Percentiles rank a stretch among this genome's conserved stretches.
These are phyloP conservation scores for Crioceris asparagi DNA, from an alignment of 2,888 invertebrate genomes.

Conservation along the genomic window DNA sequence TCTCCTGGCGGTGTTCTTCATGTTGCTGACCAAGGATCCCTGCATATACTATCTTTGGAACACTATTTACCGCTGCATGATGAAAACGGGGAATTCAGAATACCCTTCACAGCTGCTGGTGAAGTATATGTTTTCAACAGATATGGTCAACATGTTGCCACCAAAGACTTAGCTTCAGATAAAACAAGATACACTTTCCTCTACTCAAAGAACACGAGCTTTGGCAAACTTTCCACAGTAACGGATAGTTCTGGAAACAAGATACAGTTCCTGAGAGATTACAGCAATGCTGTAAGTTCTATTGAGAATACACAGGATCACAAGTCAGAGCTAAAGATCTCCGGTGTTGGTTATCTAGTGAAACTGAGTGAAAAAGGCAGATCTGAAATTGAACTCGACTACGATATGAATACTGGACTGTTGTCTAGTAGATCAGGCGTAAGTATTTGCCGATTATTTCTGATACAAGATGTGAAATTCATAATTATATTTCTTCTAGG, in stretches of 20 bases:
- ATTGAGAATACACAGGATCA: constrained; percentile 92
- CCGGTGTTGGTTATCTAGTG: constrained; percentile 83
- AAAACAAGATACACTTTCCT: constrained; percentile 90
- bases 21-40: constrained; percentile 87
- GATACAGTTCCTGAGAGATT: constrained; percentile 84
- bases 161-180: constrained; percentile 89
- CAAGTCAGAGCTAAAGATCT: constrained; percentile 84
- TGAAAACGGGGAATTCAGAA: constrained; percentile 83
- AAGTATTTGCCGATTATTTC: constrained; percentile 26
- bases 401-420: constrained; percentile 80
- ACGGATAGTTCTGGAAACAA: constrained; percentile 90
- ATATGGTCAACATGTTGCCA: constrained; percentile 92
- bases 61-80: constrained; percentile 81
- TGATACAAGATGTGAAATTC: neutral
- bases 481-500: constrained; percentile 39
- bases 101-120: constrained; percentile 85
- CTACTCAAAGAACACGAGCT: constrained; percentile 93
- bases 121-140: constrained; percentile 57
- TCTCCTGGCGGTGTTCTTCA: constrained; percentile 93
- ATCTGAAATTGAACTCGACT: constrained; percentile 80
- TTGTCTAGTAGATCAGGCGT: constrained; percentile 75
- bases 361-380: constrained; percentile 81
- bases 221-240: constrained; percentile 86
- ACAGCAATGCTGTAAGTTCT: constrained; percentile 84
- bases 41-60: constrained; percentile 74